Conservation (phyloP, 2,888 invertebrate species). For the Acleris laterana region DNA sequence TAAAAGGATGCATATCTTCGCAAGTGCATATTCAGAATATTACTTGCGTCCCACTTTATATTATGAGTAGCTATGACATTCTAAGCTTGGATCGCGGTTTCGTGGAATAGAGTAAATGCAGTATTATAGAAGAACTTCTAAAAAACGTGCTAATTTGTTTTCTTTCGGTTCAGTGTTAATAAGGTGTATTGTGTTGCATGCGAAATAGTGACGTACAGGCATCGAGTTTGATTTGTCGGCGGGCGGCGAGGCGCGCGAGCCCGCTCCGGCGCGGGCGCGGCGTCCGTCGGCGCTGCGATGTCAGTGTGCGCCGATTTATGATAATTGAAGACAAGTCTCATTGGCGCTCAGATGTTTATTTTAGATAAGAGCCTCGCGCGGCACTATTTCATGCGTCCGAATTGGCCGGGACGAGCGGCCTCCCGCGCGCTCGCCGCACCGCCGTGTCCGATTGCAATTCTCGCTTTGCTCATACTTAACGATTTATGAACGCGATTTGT, state of each 20-base stretch:
- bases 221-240: conserved; percentile 53
- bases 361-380: conserved; percentile 78
- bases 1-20: conserved; percentile 13
- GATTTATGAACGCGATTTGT: conserved; percentile 72
- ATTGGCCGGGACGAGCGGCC: conserved; percentile 76
- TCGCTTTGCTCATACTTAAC: conserved; percentile 66
- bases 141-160: background rate
- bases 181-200: background rate
- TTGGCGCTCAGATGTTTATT: conserved; percentile 82
- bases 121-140: too few species aligned
- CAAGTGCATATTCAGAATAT: conserved; percentile 15
- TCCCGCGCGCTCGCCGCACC: conserved; percentile 64
- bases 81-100: conserved; percentile 15
- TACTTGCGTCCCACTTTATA: background rate
- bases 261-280: conserved; percentile 59
- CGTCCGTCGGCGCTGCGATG: conserved; percentile 66
- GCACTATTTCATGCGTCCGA: conserved; percentile 81
- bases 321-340: conserved; percentile 84
- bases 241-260: conserved; percentile 1
- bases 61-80: background rate
- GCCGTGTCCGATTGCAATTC: conserved; percentile 70
- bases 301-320: conserved; percentile 81
- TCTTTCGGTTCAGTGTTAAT: background rate
- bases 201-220: conserved; percentile 1
- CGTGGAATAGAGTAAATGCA: conserved; percentile 14